A percentile compares a stretch with the other conserved stretches of the same genome.
These are phyloP conservation scores for Archivesica marissinica DNA, from an alignment of 1,140 invertebrate species.

Conservation along the genomic window DNA sequence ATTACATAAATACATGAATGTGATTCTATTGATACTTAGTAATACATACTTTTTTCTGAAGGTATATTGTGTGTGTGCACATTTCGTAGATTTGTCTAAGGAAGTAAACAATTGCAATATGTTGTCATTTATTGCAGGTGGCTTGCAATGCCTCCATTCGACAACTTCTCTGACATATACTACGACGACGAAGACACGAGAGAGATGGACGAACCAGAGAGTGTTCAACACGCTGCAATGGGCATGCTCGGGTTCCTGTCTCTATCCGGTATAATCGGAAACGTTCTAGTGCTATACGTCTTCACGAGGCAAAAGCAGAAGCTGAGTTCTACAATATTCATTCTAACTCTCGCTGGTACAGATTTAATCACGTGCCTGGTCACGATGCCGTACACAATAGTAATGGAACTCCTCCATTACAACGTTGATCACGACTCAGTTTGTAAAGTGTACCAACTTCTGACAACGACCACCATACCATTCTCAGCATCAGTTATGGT, in stretches of 20 bases:
- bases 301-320: constrained; percentile 75
- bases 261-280: constrained; percentile 73
- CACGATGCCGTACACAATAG: constrained; percentile 70
- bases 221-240: constrained; percentile 37
- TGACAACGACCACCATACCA: constrained; percentile 72
- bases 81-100: no score
- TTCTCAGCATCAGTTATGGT: constrained; percentile 78
- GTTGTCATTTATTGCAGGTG: constrained; percentile 19
- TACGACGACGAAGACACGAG: constrained; percentile 6
- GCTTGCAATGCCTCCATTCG: neutral
- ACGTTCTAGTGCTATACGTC: constrained; percentile 76
- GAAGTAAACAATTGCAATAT: no score
- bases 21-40: no score
- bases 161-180: neutral
- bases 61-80: no score
- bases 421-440: constrained; percentile 62
- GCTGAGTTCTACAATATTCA: constrained; percentile 75
- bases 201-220: constrained; percentile 38
- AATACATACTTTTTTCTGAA: no score
- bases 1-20: no score
- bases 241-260: constrained; percentile 64
- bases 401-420: constrained; percentile 64
- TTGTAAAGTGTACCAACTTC: constrained; percentile 74
- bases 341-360: constrained; percentile 71
- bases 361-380: constrained; percentile 71